Evolutionary conservation across 1,140 invertebrate genomes (phyloP).

Genomic region (Zaprionus camerounensis): DNA sequence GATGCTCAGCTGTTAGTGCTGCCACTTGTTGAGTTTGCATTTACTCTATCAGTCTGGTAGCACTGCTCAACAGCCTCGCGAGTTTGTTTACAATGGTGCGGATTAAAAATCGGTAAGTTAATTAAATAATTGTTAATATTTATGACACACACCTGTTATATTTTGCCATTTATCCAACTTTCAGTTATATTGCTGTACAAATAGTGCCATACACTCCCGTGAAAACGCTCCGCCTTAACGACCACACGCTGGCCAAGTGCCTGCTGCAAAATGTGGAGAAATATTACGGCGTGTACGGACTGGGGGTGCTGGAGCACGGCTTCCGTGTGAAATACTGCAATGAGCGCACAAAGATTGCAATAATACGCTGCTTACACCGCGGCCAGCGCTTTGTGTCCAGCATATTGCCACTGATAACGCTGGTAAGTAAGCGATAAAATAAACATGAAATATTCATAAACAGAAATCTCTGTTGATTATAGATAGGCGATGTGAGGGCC

Average conservation of each 20-base stretch:
- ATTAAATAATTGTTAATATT: conserved; percentile 28
- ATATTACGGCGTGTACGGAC: conserved; percentile 90
- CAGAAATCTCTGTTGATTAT: conserved; percentile 25
- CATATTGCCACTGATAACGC: conserved; percentile 87
- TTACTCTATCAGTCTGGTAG: conserved; percentile 20
- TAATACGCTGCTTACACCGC: conserved; percentile 89
- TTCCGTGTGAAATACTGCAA: conserved; percentile 92
- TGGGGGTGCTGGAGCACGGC: conserved; percentile 88
- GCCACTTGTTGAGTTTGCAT: neutral
- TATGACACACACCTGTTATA: conserved; percentile 8
- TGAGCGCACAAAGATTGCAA: conserved; percentile 88
- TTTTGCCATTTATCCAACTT: neutral
- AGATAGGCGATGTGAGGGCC: conserved; percentile 87
- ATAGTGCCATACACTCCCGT: conserved; percentile 84
- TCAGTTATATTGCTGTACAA: conserved; percentile 88
- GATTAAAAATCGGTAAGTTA: conserved; percentile 88
- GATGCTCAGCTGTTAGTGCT: neutral
- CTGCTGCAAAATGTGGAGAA: conserved; percentile 88
- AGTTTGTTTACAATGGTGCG: conserved; percentile 86
- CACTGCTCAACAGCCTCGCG: neutral
- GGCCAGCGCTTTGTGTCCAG: conserved; percentile 89
- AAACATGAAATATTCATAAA: neutral
- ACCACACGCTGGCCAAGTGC: conserved; percentile 86
- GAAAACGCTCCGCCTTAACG: conserved; percentile 86
- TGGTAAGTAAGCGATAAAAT: conserved; percentile 47